Percentiles rank a stretch among this genome's conserved stretches.
phyloP scores from a whole-genome alignment of 2,797 vertebrate genomes.

The Agapornis canus region DNA sequence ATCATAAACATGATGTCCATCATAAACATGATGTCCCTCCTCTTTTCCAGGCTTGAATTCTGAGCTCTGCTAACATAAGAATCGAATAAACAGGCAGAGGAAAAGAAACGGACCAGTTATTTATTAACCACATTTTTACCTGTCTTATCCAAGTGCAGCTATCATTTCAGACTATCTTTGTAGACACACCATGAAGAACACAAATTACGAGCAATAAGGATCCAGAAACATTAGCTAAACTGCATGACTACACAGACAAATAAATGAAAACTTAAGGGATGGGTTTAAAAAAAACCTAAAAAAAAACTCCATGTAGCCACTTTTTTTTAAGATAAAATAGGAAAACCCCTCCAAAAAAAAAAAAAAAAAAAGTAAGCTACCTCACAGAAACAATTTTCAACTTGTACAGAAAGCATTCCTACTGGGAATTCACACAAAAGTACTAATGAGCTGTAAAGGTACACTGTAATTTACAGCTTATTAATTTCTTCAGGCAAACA shows the following conservation, averaged over 20 bases:
- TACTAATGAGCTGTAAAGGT: slow-evolving; percentile 15
- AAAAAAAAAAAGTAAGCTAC: neutral
- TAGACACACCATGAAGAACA: neutral
- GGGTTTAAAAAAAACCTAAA: neutral
- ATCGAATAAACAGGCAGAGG: neutral
- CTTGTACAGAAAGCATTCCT: neutral
- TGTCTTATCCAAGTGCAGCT: neutral
- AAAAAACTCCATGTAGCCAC: fast-evolving
- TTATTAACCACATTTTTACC: neutral
- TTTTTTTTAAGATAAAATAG: neutral
- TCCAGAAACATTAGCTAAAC: neutral
- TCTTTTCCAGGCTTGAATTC: neutral
- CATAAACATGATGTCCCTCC: neutral
- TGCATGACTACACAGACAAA: neutral
- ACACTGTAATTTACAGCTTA: slow-evolving; percentile 1
- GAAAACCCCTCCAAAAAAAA: neutral
- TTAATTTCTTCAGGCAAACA: slow-evolving; percentile 28
- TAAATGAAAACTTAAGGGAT: neutral
- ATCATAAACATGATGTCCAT: too few species aligned
- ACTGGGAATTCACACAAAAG: neutral
- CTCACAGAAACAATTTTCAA: neutral
- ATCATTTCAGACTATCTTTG: neutral
- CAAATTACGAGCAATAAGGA: neutral
- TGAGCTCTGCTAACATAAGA: neutral
- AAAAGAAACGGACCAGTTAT: neutral